A percentile compares a stretch with the other conserved stretches of the same genome.
phyloP scores from a whole-genome alignment of 2,797 vertebrate genomes.

The Intellagama lesueurii region DNA sequence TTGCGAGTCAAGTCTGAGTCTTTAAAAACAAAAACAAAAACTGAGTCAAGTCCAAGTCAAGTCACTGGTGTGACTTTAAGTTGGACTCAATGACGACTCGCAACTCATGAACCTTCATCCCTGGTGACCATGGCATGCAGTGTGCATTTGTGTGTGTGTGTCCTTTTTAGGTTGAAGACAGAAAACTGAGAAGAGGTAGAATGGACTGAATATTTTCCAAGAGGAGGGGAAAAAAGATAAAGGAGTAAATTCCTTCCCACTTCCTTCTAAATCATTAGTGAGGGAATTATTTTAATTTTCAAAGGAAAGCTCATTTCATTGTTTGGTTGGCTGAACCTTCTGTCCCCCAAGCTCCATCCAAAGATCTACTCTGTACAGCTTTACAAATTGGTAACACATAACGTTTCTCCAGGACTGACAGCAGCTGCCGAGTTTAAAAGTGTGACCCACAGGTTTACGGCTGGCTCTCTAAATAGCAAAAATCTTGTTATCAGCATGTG shows the following conservation, averaged over 20 bases:
- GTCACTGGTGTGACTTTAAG: too few relatives aligned
- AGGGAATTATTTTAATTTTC: background rate
- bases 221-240: conserved; percentile 6
- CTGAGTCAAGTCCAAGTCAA: too few relatives aligned
- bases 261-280: background rate
- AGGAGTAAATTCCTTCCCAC: background rate
- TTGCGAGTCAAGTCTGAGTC: too few relatives aligned
- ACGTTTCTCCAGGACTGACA: background rate
- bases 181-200: background rate
- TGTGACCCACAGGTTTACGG: background rate
- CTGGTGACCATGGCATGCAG: background rate
- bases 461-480: background rate
- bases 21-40: too few relatives aligned
- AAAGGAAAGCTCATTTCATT: conserved; percentile 44
- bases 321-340: conserved; percentile 44
- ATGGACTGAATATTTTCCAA: background rate
- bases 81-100: too few relatives aligned
- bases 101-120: too few relatives aligned
- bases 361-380: background rate
- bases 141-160: too few relatives aligned
- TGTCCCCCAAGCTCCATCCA: fast-evolving
- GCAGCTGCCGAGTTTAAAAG: conserved; percentile 14
- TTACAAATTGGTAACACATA: background rate
- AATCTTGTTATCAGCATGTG: background rate
- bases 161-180: background rate